Conservation (phyloP, 2,797 vertebrate species). For the Tapera naevia region DNA sequence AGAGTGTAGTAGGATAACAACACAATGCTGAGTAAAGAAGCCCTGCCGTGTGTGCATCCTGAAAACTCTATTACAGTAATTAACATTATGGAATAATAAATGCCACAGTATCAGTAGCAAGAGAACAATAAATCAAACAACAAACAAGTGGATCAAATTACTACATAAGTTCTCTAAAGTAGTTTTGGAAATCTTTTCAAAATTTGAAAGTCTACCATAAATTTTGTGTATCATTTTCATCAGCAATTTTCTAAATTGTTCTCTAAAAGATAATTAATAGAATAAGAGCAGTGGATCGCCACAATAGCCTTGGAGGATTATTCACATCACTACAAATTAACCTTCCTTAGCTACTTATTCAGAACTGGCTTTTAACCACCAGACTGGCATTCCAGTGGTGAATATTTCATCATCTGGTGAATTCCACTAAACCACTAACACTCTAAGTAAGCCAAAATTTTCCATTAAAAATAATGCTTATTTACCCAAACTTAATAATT, state of each 20-base stretch:
- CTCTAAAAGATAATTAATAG: neutral
- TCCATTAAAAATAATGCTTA: neutral
- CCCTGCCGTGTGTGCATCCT: neutral
- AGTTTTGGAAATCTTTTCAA: neutral
- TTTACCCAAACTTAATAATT: neutral
- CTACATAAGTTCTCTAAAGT: neutral
- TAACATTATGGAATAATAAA: neutral
- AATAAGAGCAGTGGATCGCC: neutral
- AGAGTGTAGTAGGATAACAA: neutral
- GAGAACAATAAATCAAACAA: neutral
- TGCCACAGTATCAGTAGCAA: neutral
- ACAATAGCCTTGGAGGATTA: neutral
- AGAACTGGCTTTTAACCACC: neutral
- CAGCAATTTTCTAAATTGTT: neutral
- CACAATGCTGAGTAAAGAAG: neutral
- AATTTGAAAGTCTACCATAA: neutral
- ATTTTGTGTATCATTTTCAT: neutral
- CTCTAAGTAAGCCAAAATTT: neutral
- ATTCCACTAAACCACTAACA: neutral
- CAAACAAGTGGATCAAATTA: neutral
- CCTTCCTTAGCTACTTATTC: neutral
- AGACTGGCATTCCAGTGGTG: neutral
- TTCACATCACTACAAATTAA: neutral
- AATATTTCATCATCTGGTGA: neutral
- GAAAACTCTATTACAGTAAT: neutral